A percentile compares a stretch with the other conserved stretches of the same genome.
These are phyloP conservation scores for Gopherus flavomarginatus DNA, from an alignment of 2,113 vertebrate genomes.

Conservation along the genomic window DNA sequence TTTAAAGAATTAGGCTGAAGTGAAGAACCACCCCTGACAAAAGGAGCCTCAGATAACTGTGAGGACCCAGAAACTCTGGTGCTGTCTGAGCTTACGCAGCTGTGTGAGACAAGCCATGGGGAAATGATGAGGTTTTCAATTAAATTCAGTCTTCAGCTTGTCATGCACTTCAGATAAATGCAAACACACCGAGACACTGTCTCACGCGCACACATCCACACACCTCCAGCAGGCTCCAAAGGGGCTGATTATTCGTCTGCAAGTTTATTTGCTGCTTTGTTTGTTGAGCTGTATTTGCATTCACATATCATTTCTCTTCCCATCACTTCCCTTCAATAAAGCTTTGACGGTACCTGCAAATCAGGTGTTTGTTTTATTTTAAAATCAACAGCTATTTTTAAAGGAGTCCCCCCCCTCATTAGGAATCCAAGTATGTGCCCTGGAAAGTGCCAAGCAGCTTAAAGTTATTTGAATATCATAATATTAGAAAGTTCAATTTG, in stretches of 20 bases:
- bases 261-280: slow-evolving; percentile 52
- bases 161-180: background rate
- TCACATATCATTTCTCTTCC: slow-evolving; percentile 60
- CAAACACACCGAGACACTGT: background rate
- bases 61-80: background rate
- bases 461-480: slow-evolving; percentile 69
- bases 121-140: background rate
- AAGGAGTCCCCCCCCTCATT: slow-evolving; percentile 67
- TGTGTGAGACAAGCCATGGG: background rate
- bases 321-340: background rate
- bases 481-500: slow-evolving; percentile 68
- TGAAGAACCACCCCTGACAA: background rate
- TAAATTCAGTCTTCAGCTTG: background rate
- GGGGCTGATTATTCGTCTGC: background rate
- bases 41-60: too few relatives aligned
- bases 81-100: background rate
- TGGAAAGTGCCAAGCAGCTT: slow-evolving; percentile 35
- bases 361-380: slow-evolving; percentile 70
- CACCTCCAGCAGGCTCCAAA: background rate
- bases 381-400: slow-evolving; percentile 38
- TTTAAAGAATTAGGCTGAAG: background rate
- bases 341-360: slow-evolving; percentile 52
- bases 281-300: slow-evolving; percentile 68
- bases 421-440: slow-evolving; percentile 59
- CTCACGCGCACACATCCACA: background rate